Evolutionary conservation across 2,888 invertebrate genomes (phyloP).

Genomic region (Nomada ruficornis): DNA sequence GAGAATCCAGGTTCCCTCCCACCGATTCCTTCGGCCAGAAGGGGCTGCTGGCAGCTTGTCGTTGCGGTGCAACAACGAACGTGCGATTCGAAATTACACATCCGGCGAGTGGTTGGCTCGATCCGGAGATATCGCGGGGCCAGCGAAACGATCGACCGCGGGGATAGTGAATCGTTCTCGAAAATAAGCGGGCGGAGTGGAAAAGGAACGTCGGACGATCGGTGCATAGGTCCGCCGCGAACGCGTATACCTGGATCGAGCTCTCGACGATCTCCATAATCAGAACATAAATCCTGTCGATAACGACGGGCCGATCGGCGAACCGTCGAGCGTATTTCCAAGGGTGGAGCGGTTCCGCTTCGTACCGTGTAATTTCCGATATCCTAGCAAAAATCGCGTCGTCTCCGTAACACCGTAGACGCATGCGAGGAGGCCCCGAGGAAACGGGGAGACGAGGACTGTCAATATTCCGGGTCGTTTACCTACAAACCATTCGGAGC

Average conservation of each 20-base stretch:
- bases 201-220: neutral
- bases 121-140: no score
- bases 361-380: conserved; percentile 34
- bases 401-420: conserved; percentile 6
- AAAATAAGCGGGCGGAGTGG: neutral
- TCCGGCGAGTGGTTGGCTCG: neutral
- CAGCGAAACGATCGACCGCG: no score
- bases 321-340: conserved; percentile 29
- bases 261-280: conserved; percentile 39
- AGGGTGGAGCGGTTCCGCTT: conserved; percentile 4
- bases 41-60: neutral
- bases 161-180: neutral
- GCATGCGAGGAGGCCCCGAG: neutral
- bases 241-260: neutral
- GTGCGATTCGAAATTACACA: conserved; percentile 11
- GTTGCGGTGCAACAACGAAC: conserved; percentile 5
- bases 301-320: conserved; percentile 34
- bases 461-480: conserved; percentile 8
- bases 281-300: conserved; percentile 32
- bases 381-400: conserved; percentile 10
- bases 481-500: neutral
- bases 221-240: neutral
- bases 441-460: neutral
- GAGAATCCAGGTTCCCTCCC: neutral
- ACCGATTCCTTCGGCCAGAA: neutral